These are phyloP conservation scores for Tetragnatha versicolor DNA, from an alignment of 1,140 invertebrate species.

Conservation along the genomic window DNA sequence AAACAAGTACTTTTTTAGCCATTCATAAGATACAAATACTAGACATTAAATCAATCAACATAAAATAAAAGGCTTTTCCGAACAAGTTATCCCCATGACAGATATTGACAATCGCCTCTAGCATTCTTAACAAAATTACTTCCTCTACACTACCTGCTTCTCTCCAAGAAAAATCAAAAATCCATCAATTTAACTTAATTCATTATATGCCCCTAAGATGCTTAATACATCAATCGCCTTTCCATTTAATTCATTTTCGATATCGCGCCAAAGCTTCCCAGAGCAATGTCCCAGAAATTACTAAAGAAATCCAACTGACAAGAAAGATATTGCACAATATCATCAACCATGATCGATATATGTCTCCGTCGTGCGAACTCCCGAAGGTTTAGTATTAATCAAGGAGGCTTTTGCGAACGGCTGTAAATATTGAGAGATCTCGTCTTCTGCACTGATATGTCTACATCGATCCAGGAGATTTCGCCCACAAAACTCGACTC, in stretches of 20 bases:
- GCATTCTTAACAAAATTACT: no score
- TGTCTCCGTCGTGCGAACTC: not conserved
- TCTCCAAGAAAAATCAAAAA: no score
- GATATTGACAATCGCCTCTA: no score
- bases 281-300: not conserved
- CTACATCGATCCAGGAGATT: slow-evolving; percentile 7
- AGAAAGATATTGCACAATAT: slow-evolving; percentile 33
- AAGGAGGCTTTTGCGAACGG: slow-evolving; percentile 18
- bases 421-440: slow-evolving; percentile 39
- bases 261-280: not conserved
- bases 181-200: no score
- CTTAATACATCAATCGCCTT: no score
- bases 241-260: slow-evolving; percentile 9
- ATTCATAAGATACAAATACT: no score
- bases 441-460: slow-evolving; percentile 13
- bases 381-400: slow-evolving; percentile 30
- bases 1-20: no score
- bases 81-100: no score
- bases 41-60: no score
- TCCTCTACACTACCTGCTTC: no score
- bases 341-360: slow-evolving; percentile 30
- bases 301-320: slow-evolving; percentile 20
- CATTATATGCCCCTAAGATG: no score
- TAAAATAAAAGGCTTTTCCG: no score
- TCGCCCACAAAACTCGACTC: not conserved